Evolutionary conservation across 1,140 invertebrate species (phyloP), one percentile per base, ranked within the genome.

Genomic region (Drosophila nannoptera): DNA sequence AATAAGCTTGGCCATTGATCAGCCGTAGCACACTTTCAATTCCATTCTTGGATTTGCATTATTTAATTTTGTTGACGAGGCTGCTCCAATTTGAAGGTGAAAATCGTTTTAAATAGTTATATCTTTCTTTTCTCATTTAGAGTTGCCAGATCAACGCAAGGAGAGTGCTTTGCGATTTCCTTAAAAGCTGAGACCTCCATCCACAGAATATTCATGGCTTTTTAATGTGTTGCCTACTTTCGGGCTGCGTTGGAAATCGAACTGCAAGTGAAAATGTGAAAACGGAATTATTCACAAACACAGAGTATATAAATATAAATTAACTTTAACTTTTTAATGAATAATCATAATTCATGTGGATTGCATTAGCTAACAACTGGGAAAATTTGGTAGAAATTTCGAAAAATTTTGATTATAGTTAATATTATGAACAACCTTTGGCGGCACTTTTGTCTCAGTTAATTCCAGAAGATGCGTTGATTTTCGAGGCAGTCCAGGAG

Each of bases 361-460:
- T 45, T 9, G 22, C 22, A 22, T 22, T 22, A 46, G 22, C 22
- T 22, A 22, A 22, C 14, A 4, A 35, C 55, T 53, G 40, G 40
- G 66, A 31, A 69, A 69, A 42, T 69, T 58, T 22, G 29, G 36
- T 69, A 9, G 62, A 55, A 33, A 22, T 22, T 63, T 64, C 60
- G 60, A 31, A 62, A 64, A 64, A 69, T 69, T 45, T 53, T 64
- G 64, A 69, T 69, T 40, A 32, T 16, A 46, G 12, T 12, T 16
- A 2, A 14, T 16, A 38, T 9, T 11, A 45, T 14, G 45, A 49
- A 0, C 31, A 4, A 40, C 22, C 22, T 45, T 42, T 50, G 43
- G 35, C 43, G 60, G 31, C 67, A 36, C 31, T 2, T 59, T 43
- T 36, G 22, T 52, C 54, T 67, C 46, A 58, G 43, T 53, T 59